phyloP scores from a whole-genome alignment of 1,140 invertebrate genomes.

The Chironomus striatipennis region DNA sequence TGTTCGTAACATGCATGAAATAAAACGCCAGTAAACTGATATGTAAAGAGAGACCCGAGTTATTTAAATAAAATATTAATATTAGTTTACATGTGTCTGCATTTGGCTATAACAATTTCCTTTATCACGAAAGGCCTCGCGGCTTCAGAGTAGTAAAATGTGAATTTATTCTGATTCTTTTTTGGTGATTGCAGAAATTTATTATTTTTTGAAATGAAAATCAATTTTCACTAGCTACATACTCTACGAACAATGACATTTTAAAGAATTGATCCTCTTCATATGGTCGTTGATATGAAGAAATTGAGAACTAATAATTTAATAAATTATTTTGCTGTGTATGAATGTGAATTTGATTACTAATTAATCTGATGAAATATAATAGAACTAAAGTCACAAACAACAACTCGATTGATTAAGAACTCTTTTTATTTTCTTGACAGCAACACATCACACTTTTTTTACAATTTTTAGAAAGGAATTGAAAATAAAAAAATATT shows the following conservation, averaged over 20 bases:
- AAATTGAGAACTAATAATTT: no score
- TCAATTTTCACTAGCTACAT: not conserved
- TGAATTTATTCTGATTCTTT: not conserved
- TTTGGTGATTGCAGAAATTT: not conserved
- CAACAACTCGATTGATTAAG: no score
- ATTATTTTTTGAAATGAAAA: not conserved
- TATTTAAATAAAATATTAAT: conserved; percentile 15
- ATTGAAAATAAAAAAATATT: no score
- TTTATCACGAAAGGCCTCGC: conserved; percentile 11
- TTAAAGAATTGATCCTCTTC: not conserved
- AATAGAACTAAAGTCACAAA: no score
- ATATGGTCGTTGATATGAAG: not conserved
- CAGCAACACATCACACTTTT: not conserved
- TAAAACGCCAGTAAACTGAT: conserved; percentile 2
- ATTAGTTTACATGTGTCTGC: conserved; percentile 12
- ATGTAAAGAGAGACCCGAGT: not conserved
- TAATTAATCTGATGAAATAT: no score
- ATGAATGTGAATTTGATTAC: no score
- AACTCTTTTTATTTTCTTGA: not conserved
- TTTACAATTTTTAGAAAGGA: not conserved
- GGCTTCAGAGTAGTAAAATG: not conserved
- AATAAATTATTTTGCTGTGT: not conserved
- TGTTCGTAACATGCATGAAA: conserved; percentile 8
- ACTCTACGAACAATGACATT: not conserved
- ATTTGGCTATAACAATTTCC: conserved; percentile 13